These are phyloP conservation scores for Lophura nycthemera DNA, from an alignment of 2,113 vertebrate species.

Conservation along the genomic window DNA sequence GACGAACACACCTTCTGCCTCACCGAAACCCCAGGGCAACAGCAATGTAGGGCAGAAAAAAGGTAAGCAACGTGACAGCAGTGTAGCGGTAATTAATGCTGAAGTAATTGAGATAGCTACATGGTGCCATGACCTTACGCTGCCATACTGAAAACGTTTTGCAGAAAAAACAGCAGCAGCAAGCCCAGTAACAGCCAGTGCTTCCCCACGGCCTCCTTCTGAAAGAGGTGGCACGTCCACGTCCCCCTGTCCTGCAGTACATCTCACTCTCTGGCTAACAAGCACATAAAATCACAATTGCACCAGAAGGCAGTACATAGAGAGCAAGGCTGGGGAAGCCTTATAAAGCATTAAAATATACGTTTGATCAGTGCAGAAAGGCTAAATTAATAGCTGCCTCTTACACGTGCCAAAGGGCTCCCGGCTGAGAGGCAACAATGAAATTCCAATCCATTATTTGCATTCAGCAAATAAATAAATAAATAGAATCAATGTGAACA, in stretches of 20 bases:
- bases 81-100: not conserved
- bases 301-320: not conserved
- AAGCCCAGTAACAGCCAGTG: not conserved
- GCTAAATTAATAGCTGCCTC: conserved; percentile 54
- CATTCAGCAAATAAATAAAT: conserved; percentile 4
- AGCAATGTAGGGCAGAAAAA: not conserved
- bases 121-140: not conserved
- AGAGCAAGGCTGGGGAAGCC: conserved; percentile 19
- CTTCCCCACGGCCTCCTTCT: not conserved
- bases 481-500: conserved; percentile 25
- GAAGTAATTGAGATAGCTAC: not conserved
- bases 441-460: conserved; percentile 53
- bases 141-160: not conserved
- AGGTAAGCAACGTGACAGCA: not conserved
- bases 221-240: not conserved
- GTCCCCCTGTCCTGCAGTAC: accelerated
- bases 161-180: not conserved
- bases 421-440: conserved; percentile 55
- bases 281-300: not conserved
- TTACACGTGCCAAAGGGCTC: conserved; percentile 46
- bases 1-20: not conserved
- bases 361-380: conserved; percentile 38
- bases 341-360: conserved; percentile 59
- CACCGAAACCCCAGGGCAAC: not conserved
- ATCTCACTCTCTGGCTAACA: not conserved